Evolutionary conservation across 1,140 invertebrate genomes (phyloP).

Genomic region (Cotesia vestalis): DNA sequence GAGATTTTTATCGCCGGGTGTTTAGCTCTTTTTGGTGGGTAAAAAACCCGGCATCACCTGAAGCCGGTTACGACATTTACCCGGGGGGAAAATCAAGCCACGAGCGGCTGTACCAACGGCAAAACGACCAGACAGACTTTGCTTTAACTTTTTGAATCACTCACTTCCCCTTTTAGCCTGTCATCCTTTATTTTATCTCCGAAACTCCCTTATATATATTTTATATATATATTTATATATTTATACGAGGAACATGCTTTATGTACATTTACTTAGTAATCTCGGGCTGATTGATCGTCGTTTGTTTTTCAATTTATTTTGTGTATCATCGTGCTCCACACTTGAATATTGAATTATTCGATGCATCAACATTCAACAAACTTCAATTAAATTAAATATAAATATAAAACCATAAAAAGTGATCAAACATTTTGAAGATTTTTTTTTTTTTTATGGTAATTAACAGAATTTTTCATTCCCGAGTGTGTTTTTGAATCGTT

Average conservation of each 20-base stretch:
- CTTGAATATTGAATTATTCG: background rate
- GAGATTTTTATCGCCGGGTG: too few relatives aligned
- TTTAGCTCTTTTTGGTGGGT: constrained; percentile 43
- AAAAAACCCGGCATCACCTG: constrained; percentile 46
- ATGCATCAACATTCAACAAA: background rate
- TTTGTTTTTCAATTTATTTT: constrained; percentile 45
- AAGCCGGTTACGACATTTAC: constrained; percentile 37
- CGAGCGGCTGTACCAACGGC: background rate
- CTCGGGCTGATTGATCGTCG: constrained; percentile 41
- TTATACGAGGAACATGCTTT: constrained; percentile 5
- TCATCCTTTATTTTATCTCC: constrained; percentile 28
- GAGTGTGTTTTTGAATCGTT: too few relatives aligned
- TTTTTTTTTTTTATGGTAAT: too few relatives aligned
- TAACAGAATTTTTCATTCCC: too few relatives aligned
- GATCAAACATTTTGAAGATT: too few relatives aligned
- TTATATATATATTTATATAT: background rate
- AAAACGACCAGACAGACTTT: constrained; percentile 39
- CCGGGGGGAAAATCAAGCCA: constrained; percentile 29
- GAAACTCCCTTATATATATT: constrained; percentile 5
- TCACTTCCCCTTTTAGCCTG: constrained; percentile 11
- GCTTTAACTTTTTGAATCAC: constrained; percentile 12
- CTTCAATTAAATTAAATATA: background rate
- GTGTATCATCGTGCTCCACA: background rate
- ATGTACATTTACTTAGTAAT: constrained; percentile 36
- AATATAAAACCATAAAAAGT: background rate